Conservation (phyloP, 2,888 invertebrate species). For the Leptinotarsa haldemani region DNA sequence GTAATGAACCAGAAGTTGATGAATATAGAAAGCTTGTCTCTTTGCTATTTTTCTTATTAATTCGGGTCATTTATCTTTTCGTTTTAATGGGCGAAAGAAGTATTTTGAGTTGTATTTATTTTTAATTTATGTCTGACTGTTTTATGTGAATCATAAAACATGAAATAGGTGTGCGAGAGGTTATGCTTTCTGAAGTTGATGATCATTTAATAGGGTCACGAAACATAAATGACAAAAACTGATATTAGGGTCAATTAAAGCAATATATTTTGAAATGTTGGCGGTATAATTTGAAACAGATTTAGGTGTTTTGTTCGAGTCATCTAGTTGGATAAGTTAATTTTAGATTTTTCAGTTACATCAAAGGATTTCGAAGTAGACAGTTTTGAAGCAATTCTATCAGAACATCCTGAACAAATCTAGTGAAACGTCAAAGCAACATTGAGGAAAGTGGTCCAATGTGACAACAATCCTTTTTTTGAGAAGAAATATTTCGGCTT, state of each 20-base stretch:
- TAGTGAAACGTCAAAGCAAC: too few species aligned
- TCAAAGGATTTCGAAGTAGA: too few species aligned
- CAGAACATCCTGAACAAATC: too few species aligned
- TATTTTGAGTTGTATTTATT: slow-evolving; percentile 4
- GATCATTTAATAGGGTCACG: neutral
- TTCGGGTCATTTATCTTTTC: slow-evolving; percentile 11
- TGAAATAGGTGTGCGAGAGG: neutral
- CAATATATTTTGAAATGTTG: neutral
- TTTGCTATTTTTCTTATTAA: slow-evolving; percentile 16
- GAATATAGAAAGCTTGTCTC: slow-evolving; percentile 17
- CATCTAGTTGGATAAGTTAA: neutral
- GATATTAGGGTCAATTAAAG: neutral
- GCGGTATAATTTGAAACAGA: slow-evolving; percentile 1
- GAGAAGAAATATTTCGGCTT: too few species aligned
- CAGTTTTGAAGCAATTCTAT: too few species aligned
- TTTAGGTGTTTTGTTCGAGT: neutral
- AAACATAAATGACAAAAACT: slow-evolving; percentile 4
- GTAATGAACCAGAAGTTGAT: slow-evolving; percentile 6
- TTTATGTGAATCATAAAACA: slow-evolving; percentile 2
- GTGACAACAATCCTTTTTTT: too few species aligned
- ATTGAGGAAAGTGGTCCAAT: too few species aligned
- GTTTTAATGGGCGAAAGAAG: slow-evolving; percentile 9
- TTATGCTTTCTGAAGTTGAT: neutral
- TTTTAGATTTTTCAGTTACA: too few species aligned
- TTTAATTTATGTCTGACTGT: slow-evolving; percentile 13